Percentiles rank a stretch among this genome's conserved stretches.
phyloP scores from a whole-genome alignment of 2,113 vertebrate genomes.

The Ammodytes dubius region DNA sequence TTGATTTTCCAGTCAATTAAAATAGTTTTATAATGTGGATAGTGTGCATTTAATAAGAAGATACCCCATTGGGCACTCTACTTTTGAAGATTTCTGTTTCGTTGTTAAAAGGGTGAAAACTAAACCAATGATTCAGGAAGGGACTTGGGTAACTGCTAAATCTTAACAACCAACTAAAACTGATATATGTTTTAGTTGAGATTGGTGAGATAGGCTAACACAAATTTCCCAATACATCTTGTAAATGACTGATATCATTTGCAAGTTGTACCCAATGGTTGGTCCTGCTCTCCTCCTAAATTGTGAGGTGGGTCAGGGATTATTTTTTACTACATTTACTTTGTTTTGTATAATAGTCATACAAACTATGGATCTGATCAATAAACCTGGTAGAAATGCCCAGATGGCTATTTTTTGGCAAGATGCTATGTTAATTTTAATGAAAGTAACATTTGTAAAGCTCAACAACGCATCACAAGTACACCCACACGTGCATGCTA shows the following conservation, averaged over 20 bases:
- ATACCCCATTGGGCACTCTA: too few species aligned
- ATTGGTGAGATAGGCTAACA: neutral
- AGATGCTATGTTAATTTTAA: neutral
- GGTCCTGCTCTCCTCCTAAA: neutral
- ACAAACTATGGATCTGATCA: neutral
- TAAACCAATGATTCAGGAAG: neutral
- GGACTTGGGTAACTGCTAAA: neutral
- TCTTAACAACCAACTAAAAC: neutral
- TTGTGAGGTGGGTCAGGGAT: neutral
- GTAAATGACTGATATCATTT: neutral
- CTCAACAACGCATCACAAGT: constrained; percentile 1
- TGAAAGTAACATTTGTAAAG: constrained; percentile 1
- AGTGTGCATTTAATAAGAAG: neutral
- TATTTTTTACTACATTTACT: neutral
- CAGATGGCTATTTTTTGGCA: neutral
- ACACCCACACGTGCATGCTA: neutral
- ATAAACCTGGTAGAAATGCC: neutral
- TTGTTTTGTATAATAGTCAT: neutral
- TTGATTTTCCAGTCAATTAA: neutral
- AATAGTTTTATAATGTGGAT: neutral
- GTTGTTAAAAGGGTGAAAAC: neutral
- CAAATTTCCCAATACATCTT: neutral
- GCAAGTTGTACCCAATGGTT: neutral
- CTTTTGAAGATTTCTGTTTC: neutral
- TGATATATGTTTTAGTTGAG: neutral